phyloP scores from a whole-genome alignment of 2,113 vertebrate genomes.

The Myocastor coypus region DNA sequence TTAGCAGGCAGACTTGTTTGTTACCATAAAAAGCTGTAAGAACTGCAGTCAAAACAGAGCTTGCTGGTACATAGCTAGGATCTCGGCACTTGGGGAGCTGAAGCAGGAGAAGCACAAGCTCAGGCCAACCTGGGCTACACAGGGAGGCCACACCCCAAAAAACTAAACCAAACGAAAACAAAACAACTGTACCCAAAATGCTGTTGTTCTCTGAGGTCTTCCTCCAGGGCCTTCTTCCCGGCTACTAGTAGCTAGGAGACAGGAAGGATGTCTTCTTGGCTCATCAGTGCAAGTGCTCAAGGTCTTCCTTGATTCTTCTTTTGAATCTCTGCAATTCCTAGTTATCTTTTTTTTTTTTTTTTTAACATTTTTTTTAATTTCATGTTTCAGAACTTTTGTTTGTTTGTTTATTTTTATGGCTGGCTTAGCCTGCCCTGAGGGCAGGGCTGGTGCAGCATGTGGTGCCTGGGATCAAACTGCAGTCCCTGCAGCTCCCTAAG shows the following conservation, averaged over 20 bases:
- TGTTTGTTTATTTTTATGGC: too few relatives aligned
- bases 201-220: neutral
- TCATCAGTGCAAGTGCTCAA: neutral
- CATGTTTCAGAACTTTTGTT: too few relatives aligned
- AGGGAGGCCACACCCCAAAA: neutral
- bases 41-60: neutral
- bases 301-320: neutral
- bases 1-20: neutral
- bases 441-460: too few relatives aligned
- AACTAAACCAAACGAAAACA: neutral
- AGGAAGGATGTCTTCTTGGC: neutral
- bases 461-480: too few relatives aligned
- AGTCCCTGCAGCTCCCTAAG: too few relatives aligned
- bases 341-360: too few relatives aligned
- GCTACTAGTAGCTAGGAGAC: neutral
- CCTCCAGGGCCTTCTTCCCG: neutral
- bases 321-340: neutral
- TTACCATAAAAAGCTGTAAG: neutral
- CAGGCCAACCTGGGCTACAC: neutral
- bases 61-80: neutral
- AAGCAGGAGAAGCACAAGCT: neutral
- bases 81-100: neutral
- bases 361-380: too few relatives aligned
- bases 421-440: too few relatives aligned
- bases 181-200: neutral